Percentiles rank a stretch among this genome's conserved stretches.
These are phyloP conservation scores for Hemithea aestivaria DNA, from an alignment of 2,888 invertebrate genomes.

Conservation along the genomic window DNA sequence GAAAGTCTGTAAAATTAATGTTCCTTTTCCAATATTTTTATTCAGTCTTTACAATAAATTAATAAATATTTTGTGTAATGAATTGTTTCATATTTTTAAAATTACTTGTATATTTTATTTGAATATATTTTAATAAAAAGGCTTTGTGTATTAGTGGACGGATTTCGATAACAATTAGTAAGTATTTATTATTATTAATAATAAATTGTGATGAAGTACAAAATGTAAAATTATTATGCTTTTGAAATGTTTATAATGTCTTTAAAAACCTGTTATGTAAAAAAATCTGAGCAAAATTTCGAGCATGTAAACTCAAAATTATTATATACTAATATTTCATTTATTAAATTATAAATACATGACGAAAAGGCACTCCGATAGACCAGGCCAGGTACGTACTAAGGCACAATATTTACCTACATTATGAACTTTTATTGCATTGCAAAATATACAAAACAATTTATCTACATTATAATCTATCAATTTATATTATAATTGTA, in stretches of 20 bases:
- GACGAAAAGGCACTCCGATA: constrained; percentile 25
- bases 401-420: constrained; percentile 12
- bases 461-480: constrained; percentile 5
- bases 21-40: constrained; percentile 34
- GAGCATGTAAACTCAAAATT: constrained; percentile 18
- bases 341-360: constrained; percentile 19
- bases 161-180: too few relatives aligned
- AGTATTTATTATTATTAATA: too few relatives aligned
- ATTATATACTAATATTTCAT: constrained; percentile 16
- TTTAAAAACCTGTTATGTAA: too few relatives aligned
- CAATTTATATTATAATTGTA: constrained; percentile 4
- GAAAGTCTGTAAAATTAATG: constrained; percentile 3
- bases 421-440: constrained; percentile 1
- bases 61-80: constrained; percentile 27
- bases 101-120: too few relatives aligned
- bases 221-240: background rate
- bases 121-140: too few relatives aligned
- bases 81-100: too few relatives aligned
- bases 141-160: too few relatives aligned
- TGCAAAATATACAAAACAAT: constrained; percentile 10
- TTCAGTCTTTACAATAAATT: constrained; percentile 68
- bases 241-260: too few relatives aligned
- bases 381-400: constrained; percentile 17
- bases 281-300: constrained; percentile 12
- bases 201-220: background rate